Evolutionary conservation across 2,797 vertebrate genomes (phyloP).

Genomic region (Astyanax mexicanus): DNA sequence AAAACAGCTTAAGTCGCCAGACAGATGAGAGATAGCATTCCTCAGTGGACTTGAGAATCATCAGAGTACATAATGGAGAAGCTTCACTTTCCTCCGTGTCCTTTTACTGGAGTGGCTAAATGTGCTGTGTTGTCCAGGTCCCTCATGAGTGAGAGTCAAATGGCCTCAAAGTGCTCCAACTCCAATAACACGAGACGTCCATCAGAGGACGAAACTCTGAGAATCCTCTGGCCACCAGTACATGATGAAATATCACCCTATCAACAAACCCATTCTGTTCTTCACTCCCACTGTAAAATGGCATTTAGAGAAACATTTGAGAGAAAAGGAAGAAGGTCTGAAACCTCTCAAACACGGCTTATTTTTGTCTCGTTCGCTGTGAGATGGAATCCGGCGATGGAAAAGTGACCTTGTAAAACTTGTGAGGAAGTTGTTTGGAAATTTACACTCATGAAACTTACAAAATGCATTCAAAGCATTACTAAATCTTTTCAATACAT

Average conservation of each 20-base stretch:
- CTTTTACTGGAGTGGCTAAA: slow-evolving; percentile 34
- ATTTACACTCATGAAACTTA: background rate
- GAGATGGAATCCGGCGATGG: background rate
- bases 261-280: background rate
- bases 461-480: too few relatives aligned
- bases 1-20: background rate
- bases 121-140: slow-evolving; percentile 32
- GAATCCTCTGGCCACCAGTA: slow-evolving; percentile 13
- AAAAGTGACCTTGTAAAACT: background rate
- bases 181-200: slow-evolving; percentile 48
- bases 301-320: background rate
- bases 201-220: slow-evolving; percentile 41
- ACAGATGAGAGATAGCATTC: background rate
- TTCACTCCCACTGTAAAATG: background rate
- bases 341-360: background rate
- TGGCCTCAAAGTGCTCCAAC: slow-evolving; percentile 42
- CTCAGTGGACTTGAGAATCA: slow-evolving; percentile 4
- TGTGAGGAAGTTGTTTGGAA: background rate
- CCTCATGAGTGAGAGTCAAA: slow-evolving; percentile 35
- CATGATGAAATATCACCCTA: slow-evolving; percentile 26
- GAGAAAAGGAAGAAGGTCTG: background rate
- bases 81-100: slow-evolving; percentile 20
- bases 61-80: slow-evolving; percentile 29
- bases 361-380: slow-evolving; percentile 3
- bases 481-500: too few relatives aligned